Evolutionary conservation across 2,113 vertebrate genomes (phyloP), one percentile per base, ranked within the genome.

Genomic region (Microtus richardsoni): DNA sequence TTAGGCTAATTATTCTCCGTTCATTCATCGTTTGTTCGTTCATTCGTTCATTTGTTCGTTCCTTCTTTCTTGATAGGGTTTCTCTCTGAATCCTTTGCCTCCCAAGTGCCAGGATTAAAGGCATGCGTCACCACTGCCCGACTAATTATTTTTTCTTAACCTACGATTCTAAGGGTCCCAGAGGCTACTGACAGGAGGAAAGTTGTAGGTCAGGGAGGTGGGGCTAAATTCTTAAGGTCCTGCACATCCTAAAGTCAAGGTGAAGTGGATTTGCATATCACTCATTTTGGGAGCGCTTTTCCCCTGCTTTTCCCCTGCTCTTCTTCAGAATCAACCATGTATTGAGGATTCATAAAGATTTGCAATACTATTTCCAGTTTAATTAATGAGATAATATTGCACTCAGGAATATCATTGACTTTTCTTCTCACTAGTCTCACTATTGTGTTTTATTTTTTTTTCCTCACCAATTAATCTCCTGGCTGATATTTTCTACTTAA

Each of bases 331-430:
- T 93, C 71, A 75, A 78, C 13, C 12, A 3, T 71, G 9, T 60
- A 84, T n/a, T 77, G 16, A 94, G n/a, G 58, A 85, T 64, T 36
- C 47, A 16, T 30, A 96, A 86, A 92, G 88, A 80, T 70, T 73
- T 16, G 73, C 84, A 91, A 92, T 77, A 64, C 9, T 60, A 73
- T 77, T 93, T 95, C 90, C 33, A 92, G 0, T 88, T 96, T 95
- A 88, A 71, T 70, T 70, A 94, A 87, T 28, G 24, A 91, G 74
- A 84, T 79, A 80, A 70, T 88, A 64, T 60, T n/a, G n/a, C 70
- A 95, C 70, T 92, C 83, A 93, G n/a, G 84, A 95, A 88, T 70
- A 74, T 30, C 41, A 89, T 60, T 80, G 66, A 85, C 41, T 64
- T 97, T 94, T 73, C 86, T 14, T 62, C 41, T 75, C 11, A 83